A percentile compares a stretch with the other conserved stretches of the same genome.
Conservation (phyloP, 2,113 vertebrate species). For the Pelvicachromis taeniatus region DNA sequence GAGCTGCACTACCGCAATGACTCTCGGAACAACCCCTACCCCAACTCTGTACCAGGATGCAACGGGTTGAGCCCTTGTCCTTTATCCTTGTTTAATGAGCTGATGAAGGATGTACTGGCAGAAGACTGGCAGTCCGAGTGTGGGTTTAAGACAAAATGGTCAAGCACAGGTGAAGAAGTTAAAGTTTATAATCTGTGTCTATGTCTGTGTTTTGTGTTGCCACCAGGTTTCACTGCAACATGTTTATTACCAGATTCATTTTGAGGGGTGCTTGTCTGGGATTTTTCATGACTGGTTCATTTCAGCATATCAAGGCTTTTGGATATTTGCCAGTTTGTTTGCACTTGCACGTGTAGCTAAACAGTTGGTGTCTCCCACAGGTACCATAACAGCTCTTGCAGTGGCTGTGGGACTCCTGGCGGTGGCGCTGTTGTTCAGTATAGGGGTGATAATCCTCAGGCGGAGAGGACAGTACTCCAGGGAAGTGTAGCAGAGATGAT, state of each 20-base stretch:
- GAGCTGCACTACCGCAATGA: slow-evolving; percentile 83
- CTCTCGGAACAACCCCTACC: slow-evolving; percentile 66
- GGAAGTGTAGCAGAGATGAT: slow-evolving; percentile 38
- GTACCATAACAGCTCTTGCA: slow-evolving; percentile 55
- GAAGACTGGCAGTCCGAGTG: slow-evolving; percentile 80
- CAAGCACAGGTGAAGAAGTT: slow-evolving; percentile 40
- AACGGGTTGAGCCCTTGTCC: slow-evolving; percentile 72
- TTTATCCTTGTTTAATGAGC: slow-evolving; percentile 73
- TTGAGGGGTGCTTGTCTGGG: neutral
- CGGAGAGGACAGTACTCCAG: slow-evolving; percentile 44
- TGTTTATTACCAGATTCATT: neutral
- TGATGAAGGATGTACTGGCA: slow-evolving; percentile 73
- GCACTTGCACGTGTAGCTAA: neutral
- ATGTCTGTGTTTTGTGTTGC: neutral
- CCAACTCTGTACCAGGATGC: slow-evolving; percentile 80
- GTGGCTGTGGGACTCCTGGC: slow-evolving; percentile 62
- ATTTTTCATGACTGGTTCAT: neutral
- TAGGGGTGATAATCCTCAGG: slow-evolving; percentile 46
- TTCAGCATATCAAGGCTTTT: neutral
- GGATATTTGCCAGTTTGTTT: neutral
- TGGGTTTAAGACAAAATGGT: slow-evolving; percentile 30
- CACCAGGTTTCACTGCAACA: neutral
- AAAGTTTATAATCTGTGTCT: neutral
- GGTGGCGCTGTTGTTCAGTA: slow-evolving; percentile 65
- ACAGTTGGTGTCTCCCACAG: slow-evolving; percentile 20